These are phyloP conservation scores for Leptinotarsa undecemlineata DNA, from an alignment of 1,140 invertebrate genomes.

Conservation along the genomic window DNA sequence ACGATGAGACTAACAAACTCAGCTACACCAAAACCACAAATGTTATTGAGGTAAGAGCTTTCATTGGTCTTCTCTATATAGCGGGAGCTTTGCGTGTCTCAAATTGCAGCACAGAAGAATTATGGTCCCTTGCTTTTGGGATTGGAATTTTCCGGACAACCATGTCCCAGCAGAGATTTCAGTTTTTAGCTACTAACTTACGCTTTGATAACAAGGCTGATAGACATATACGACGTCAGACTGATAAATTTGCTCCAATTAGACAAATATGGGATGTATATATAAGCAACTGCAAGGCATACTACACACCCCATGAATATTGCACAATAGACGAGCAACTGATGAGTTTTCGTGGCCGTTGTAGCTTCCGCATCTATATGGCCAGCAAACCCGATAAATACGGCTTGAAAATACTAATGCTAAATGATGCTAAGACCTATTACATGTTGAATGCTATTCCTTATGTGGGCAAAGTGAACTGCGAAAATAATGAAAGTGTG, in stretches of 20 bases:
- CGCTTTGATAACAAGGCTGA: slow-evolving; percentile 4
- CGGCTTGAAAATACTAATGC: slow-evolving; percentile 33
- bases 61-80: too few species aligned
- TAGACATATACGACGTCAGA: slow-evolving; percentile 21
- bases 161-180: background rate
- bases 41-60: too few species aligned
- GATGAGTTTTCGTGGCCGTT: slow-evolving; percentile 31
- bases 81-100: too few species aligned
- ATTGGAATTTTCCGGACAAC: too few species aligned
- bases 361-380: slow-evolving; percentile 25
- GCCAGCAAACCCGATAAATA: slow-evolving; percentile 29
- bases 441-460: slow-evolving; percentile 27
- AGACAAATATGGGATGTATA: slow-evolving; percentile 48
- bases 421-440: slow-evolving; percentile 33
- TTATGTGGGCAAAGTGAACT: slow-evolving; percentile 26
- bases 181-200: background rate
- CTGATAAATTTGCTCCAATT: slow-evolving; percentile 50
- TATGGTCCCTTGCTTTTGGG: too few species aligned
- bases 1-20: too few species aligned
- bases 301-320: slow-evolving; percentile 42
- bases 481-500: slow-evolving; percentile 30
- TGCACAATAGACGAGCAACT: slow-evolving; percentile 35
- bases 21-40: too few species aligned
- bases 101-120: too few species aligned
- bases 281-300: slow-evolving; percentile 43